These are phyloP conservation scores for Cheilosia pagana DNA, from an alignment of 2,888 invertebrate species.

Conservation along the genomic window DNA sequence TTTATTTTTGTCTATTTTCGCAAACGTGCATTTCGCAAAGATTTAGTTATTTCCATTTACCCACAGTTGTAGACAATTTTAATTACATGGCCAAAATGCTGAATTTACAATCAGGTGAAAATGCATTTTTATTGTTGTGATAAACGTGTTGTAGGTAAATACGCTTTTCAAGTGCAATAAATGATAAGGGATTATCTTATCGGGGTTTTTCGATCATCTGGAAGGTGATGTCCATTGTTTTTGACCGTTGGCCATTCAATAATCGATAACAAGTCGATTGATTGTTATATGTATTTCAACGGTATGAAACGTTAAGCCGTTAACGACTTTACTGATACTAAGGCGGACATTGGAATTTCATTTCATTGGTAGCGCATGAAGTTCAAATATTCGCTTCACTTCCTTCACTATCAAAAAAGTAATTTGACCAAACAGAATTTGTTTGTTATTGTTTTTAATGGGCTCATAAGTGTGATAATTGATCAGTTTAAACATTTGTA, in stretches of 20 bases:
- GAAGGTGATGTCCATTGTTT: background rate
- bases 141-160: background rate
- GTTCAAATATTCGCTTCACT: too few relatives aligned
- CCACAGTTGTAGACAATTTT: background rate
- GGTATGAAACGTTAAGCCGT: too few relatives aligned
- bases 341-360: too few relatives aligned
- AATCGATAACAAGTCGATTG: background rate
- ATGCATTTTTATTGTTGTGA: background rate
- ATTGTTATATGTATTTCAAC: background rate
- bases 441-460: too few relatives aligned
- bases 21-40: conserved; percentile 28
- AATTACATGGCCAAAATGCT: background rate
- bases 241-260: background rate
- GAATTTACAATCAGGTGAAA: background rate
- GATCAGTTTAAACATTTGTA: too few relatives aligned
- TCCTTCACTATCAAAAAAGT: too few relatives aligned
- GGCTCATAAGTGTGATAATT: too few relatives aligned
- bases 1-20: conserved; percentile 9
- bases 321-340: too few relatives aligned
- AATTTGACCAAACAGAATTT: too few relatives aligned
- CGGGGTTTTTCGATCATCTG: background rate
- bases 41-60: conserved; percentile 7
- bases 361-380: too few relatives aligned
- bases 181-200: background rate
- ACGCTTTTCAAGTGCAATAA: background rate